A percentile compares a stretch with the other conserved stretches of the same genome.
phyloP scores from a whole-genome alignment of 2,888 invertebrate genomes.

The Nebria brevicollis region DNA sequence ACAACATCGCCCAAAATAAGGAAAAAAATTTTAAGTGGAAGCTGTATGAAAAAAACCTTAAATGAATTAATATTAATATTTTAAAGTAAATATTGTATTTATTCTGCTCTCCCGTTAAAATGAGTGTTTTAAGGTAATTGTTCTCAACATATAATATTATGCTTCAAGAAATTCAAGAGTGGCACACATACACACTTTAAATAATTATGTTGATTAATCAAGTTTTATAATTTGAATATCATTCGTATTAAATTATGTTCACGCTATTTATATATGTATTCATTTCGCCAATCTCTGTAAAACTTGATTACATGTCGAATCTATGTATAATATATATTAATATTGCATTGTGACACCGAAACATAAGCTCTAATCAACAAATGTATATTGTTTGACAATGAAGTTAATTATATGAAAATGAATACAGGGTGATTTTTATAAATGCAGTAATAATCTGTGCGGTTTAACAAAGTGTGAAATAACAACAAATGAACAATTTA shows the following conservation, averaged over 20 bases:
- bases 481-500: slow-evolving; percentile 3
- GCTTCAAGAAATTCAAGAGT: too few relatives aligned
- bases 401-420: neutral
- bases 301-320: neutral
- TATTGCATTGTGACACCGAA: neutral
- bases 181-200: too few relatives aligned
- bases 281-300: neutral
- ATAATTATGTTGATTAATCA: too few relatives aligned
- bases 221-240: too few relatives aligned
- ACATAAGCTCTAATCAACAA: neutral
- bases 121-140: too few relatives aligned
- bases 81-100: too few relatives aligned
- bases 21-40: too few relatives aligned
- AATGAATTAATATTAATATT: too few relatives aligned
- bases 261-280: neutral
- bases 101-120: too few relatives aligned
- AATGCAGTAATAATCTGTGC: neutral
- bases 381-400: neutral
- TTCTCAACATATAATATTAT: too few relatives aligned
- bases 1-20: too few relatives aligned
- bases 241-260: neutral
- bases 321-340: neutral
- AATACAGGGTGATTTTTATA: neutral
- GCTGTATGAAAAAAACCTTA: too few relatives aligned
- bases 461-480: slow-evolving; percentile 10